These are phyloP conservation scores for Urocolius indicus DNA, from an alignment of 2,113 vertebrate species.

Conservation along the genomic window DNA sequence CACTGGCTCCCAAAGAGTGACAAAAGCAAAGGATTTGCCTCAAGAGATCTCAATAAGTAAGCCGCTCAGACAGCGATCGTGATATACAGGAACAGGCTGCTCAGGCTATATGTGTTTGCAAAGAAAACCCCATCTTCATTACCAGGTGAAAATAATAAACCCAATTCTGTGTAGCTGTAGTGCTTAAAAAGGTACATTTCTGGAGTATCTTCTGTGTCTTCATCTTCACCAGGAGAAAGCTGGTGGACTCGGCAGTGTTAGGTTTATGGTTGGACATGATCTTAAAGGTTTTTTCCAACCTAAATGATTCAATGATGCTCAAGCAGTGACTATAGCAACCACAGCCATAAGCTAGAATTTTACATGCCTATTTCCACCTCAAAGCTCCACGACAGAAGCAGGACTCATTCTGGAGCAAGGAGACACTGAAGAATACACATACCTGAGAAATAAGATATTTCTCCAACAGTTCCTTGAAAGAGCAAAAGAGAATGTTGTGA, in stretches of 20 bases:
- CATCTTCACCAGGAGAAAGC: background rate
- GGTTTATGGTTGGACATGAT: background rate
- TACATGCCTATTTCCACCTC: fast-evolving
- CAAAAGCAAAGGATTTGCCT: background rate
- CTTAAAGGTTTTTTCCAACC: background rate
- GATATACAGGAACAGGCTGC: background rate
- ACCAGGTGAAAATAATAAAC: background rate
- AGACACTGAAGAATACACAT: background rate
- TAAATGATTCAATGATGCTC: background rate
- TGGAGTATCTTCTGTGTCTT: background rate
- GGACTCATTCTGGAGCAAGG: background rate
- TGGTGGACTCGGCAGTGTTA: background rate
- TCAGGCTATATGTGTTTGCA: background rate
- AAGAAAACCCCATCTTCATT: background rate
- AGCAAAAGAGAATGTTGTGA: background rate
- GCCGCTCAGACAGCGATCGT: background rate
- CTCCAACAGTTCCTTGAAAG: background rate
- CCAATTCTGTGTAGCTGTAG: background rate
- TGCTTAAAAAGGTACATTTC: background rate
- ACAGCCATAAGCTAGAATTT: background rate
- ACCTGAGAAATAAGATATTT: background rate
- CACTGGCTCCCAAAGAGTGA: background rate
- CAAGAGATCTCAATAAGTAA: background rate
- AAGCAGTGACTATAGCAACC: background rate
- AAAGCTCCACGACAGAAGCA: fast-evolving